Percentiles rank a stretch among this genome's conserved stretches.
These are phyloP conservation scores for Sebastes flavidus DNA, from an alignment of 2,797 vertebrate genomes.

Conservation along the genomic window DNA sequence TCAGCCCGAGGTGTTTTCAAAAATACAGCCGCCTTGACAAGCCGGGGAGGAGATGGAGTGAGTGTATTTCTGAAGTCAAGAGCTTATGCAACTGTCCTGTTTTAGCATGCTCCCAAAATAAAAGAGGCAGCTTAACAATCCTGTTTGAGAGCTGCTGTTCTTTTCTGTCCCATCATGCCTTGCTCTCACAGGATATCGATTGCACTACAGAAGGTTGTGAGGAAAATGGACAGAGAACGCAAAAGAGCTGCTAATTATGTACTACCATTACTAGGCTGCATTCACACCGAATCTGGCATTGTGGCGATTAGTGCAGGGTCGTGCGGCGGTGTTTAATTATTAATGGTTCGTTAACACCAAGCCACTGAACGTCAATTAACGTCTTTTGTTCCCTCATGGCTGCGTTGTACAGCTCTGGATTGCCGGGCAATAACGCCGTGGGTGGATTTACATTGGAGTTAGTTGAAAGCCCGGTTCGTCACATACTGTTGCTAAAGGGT, in stretches of 20 bases:
- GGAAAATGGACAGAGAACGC: neutral
- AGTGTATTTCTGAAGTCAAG: constrained; percentile 15
- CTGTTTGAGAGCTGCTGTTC: constrained; percentile 8
- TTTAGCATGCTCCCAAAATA: constrained; percentile 44
- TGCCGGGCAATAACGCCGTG: no score
- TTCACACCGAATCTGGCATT: no score
- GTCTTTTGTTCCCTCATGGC: no score
- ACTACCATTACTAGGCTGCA: neutral
- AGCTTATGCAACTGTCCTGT: constrained; percentile 70
- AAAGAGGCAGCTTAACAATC: constrained; percentile 22
- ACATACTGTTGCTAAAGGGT: no score
- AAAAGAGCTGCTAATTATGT: neutral
- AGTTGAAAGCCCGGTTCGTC: no score
- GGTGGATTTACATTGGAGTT: no score
- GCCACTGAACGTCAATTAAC: no score
- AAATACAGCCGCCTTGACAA: constrained; percentile 51
- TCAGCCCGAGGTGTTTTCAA: constrained; percentile 74
- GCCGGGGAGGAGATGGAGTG: constrained; percentile 25
- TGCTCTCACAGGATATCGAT: neutral
- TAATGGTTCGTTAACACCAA: no score
- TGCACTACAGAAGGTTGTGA: neutral
- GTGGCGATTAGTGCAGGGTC: no score
- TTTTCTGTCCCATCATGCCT: constrained; percentile 33
- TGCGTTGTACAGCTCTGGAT: no score
- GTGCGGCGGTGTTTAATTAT: no score